These are phyloP conservation scores for Sebastes melanostomus DNA, from an alignment of 2,797 vertebrate genomes.

Conservation along the genomic window DNA sequence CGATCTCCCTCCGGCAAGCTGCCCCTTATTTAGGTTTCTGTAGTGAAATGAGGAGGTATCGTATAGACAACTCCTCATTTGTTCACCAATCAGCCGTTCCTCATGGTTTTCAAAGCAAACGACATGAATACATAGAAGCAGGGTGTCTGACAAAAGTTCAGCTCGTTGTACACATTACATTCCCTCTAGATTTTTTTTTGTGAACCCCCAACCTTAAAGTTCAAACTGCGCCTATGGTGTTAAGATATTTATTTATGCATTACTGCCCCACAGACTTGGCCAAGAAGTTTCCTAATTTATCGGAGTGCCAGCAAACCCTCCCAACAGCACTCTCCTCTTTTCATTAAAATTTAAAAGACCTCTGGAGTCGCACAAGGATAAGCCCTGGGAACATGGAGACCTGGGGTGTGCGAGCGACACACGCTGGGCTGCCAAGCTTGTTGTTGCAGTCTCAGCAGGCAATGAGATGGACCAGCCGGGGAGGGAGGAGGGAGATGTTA, in stretches of 20 bases:
- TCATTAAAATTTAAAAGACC: constrained; percentile 56
- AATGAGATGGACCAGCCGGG: constrained; percentile 39
- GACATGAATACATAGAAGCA: not conserved
- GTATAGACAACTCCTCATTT: too few species aligned
- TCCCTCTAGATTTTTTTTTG: not conserved
- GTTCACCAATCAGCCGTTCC: too few species aligned
- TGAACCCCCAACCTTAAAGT: not conserved
- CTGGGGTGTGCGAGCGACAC: constrained; percentile 24
- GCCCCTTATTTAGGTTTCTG: too few species aligned
- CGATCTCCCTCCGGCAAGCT: too few species aligned
- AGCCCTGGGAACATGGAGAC: constrained; percentile 48
- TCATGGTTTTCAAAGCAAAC: not conserved
- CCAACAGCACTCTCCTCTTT: constrained; percentile 20
- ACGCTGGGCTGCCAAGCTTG: constrained; percentile 39
- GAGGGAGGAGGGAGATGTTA: constrained; percentile 33
- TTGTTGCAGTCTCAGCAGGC: constrained; percentile 56
- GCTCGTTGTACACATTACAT: not conserved
- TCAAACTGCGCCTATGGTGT: not conserved
- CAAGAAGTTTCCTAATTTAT: constrained; percentile 4
- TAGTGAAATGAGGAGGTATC: too few species aligned
- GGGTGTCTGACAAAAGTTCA: not conserved
- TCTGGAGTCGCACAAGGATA: constrained; percentile 47
- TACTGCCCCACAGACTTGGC: not conserved
- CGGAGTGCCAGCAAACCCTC: constrained; percentile 5
- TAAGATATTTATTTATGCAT: constrained; percentile 3